A percentile compares a stretch with the other conserved stretches of the same genome.
Conservation (phyloP, 2,888 invertebrate genomes). For the Beris morrisii region DNA sequence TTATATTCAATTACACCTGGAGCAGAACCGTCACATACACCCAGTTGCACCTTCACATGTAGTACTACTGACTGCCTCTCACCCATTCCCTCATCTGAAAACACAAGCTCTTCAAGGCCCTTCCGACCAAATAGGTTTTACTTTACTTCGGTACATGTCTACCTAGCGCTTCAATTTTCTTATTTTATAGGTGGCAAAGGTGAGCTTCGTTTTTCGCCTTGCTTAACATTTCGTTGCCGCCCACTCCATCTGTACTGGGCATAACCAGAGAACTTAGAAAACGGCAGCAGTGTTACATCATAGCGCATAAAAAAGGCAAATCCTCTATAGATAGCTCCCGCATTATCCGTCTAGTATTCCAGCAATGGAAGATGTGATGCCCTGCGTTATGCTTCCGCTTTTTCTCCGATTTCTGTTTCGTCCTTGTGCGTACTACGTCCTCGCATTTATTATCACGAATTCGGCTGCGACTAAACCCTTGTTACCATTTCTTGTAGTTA, state of each 20-base stretch:
- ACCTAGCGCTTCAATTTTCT: conserved; percentile 25
- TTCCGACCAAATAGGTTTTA: conserved; percentile 17
- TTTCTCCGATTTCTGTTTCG: no score
- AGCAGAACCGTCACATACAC: conserved; percentile 3
- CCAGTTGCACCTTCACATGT: conserved; percentile 25
- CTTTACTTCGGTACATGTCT: neutral
- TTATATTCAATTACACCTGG: conserved; percentile 45
- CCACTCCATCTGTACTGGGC: neutral
- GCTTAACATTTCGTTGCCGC: conserved; percentile 2
- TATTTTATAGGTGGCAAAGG: conserved; percentile 24
- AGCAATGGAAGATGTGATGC: no score
- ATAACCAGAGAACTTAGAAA: no score
- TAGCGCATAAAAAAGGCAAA: no score
- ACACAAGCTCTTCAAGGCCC: conserved; percentile 10
- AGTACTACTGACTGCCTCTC: conserved; percentile 8
- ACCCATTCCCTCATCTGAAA: neutral
- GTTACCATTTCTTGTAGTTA: neutral
- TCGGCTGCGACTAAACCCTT: neutral
- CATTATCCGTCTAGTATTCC: no score
- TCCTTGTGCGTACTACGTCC: no score
- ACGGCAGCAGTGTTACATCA: no score
- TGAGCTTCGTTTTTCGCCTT: neutral
- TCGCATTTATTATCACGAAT: no score
- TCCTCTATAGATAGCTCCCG: no score
- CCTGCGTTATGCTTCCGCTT: no score